Percentiles rank a stretch among this genome's conserved stretches.
These are phyloP conservation scores for honey bee (Apis mellifera) DNA, from an alignment of 1,140 invertebrate genomes.

Conservation along the genomic window DNA sequence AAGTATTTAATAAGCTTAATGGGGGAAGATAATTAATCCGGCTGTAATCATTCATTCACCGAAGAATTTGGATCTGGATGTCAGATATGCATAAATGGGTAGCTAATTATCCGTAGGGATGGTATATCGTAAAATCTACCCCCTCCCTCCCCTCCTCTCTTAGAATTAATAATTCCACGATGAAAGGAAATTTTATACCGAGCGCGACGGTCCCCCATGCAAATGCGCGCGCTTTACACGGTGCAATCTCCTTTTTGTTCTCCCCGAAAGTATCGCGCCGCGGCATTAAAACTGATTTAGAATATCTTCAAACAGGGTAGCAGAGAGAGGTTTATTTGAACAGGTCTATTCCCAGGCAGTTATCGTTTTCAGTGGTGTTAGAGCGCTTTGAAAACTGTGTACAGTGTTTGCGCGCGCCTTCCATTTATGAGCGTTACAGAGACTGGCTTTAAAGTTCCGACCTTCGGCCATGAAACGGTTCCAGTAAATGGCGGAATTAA, in stretches of 20 bases:
- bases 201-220: neutral
- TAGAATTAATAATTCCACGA: neutral
- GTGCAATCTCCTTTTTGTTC: slow-evolving; percentile 5
- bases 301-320: neutral
- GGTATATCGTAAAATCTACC: neutral
- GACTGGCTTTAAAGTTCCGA: neutral
- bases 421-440: neutral
- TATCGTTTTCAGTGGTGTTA: slow-evolving; percentile 7
- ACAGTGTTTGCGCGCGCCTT: neutral
- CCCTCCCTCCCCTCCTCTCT: too few species aligned
- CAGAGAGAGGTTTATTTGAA: neutral
- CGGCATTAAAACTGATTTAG: slow-evolving; percentile 2
- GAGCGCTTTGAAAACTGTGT: neutral
- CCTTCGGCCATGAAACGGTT: neutral
- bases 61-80: neutral
- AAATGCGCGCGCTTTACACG: neutral
- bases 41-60: too few species aligned
- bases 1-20: too few species aligned
- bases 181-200: neutral
- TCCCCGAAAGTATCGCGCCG: neutral
- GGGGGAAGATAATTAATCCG: too few species aligned
- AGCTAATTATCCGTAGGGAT: neutral
- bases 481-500: too few species aligned
- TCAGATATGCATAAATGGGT: neutral
- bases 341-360: neutral